Evolutionary conservation across 2,888 invertebrate genomes (phyloP), one percentile per base, ranked within the genome.

Genomic region (Tetropium fuscum): DNA sequence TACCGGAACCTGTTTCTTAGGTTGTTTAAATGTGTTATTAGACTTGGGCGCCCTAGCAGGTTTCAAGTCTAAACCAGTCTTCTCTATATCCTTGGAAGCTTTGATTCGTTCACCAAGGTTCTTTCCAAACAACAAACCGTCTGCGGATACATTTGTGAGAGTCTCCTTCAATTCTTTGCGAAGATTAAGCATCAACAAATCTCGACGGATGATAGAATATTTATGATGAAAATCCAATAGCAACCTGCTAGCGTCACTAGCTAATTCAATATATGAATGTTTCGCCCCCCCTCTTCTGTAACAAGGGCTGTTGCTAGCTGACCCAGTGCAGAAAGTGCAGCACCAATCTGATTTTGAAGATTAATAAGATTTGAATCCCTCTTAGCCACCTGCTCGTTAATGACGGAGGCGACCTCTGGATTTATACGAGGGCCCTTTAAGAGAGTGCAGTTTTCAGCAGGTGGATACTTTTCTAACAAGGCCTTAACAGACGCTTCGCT

Each of bases 41-140:
- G 18, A 13, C n/a, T n/a, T n/a, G n/a, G n/a, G n/a, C n/a, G 38
- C 16, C 38, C 8, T 38, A 18, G 18, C 2, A 16, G 18, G 15
- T 8, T 18, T 38, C 16, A 38, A 16, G 8, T 38, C 38, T 6
- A 5, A 15, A 2, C 15, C 5, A 3, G 38, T 16, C 40, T 45
- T 51, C 30, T 60, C 57, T 13, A 60, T 38, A 20, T 53, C 57
- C 58, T 47, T 57, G 41, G 53, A 19, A n/a, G 57, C 45, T 40
- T 40, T 61, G 6, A 58, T 45, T 8, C 58, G 57, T 19, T 61
- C 61, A 4, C 53, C 61, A 1, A 61, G 45, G 44, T 58, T 38
- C 20, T 58, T 30, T 4, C 62, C 62, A 27, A 58, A 62, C 7
- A 62, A 22, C 62, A 58, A 58, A 4, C 54, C 62, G 27, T 62